phyloP scores from a whole-genome alignment of 2,113 vertebrate species.

The Chionis minor region DNA sequence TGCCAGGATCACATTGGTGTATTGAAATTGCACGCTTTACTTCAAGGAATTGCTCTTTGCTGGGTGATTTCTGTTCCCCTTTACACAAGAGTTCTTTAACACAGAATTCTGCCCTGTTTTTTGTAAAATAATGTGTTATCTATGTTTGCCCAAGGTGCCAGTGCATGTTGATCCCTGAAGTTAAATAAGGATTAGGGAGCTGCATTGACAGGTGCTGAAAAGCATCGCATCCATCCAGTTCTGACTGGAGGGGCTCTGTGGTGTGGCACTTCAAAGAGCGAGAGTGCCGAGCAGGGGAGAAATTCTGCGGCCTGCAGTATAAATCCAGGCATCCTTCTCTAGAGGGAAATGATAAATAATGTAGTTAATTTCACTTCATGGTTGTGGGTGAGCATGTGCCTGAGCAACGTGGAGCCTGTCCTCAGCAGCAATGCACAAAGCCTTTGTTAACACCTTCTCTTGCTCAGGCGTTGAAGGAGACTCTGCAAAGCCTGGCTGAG shows the following conservation, averaged over 20 bases:
- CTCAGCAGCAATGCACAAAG: not conserved
- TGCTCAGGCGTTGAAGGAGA: not conserved
- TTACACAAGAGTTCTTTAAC: not conserved
- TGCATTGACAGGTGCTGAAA: not conserved
- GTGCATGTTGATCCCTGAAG: not conserved
- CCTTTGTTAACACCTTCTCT: not conserved
- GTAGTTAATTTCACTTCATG: not conserved
- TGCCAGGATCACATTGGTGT: not conserved
- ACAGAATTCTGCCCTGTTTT: not conserved
- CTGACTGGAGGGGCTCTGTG: not conserved
- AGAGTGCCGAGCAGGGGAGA: not conserved
- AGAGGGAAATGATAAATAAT: not conserved
- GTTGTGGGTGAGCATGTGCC: not conserved
- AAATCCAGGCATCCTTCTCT: not conserved
- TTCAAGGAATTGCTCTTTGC: not conserved
- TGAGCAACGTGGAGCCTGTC: not conserved
- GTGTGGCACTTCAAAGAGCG: not conserved
- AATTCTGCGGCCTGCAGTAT: not conserved
- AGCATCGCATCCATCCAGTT: not conserved
- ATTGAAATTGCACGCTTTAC: not conserved
- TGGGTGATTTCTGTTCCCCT: not conserved
- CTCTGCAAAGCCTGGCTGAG: not conserved
- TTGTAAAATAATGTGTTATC: not conserved
- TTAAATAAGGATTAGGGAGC: constrained; percentile 22
- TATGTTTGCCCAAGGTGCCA: not conserved